Percentiles rank a stretch among this genome's conserved stretches.
phyloP scores from a whole-genome alignment of 2,888 invertebrate species.

The Onthophagus sagittarius region DNA sequence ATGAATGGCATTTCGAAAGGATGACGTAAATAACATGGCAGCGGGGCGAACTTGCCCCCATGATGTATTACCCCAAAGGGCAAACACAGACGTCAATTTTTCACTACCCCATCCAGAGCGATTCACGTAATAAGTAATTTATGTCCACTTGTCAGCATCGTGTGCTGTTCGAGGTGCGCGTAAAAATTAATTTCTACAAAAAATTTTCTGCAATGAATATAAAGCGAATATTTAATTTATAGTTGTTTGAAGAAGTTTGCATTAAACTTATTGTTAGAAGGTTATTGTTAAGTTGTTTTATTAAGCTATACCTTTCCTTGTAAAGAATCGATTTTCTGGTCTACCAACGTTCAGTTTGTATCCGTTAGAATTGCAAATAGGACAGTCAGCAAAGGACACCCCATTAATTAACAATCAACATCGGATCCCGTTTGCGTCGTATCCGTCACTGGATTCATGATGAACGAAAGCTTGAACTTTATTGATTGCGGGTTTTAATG shows the following conservation, averaged over 20 bases:
- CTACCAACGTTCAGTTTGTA: neutral
- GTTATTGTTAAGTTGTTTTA: neutral
- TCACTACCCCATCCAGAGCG: neutral
- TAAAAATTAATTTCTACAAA: neutral
- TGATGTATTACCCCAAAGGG: conserved; percentile 6
- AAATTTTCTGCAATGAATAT: too few relatives aligned
- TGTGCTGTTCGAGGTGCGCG: neutral
- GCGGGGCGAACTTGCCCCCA: neutral
- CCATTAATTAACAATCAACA: neutral
- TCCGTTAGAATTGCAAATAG: neutral
- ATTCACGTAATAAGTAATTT: neutral
- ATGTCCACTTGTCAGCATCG: neutral
- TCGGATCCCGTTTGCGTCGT: neutral
- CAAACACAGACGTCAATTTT: conserved; percentile 7
- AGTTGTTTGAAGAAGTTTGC: neutral
- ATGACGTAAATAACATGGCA: conserved; percentile 7
- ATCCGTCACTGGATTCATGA: too few relatives aligned
- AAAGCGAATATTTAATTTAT: neutral
- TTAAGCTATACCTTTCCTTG: neutral
- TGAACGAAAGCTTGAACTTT: too few relatives aligned
- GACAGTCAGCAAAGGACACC: neutral
- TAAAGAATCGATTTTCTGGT: neutral
- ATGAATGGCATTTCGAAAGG: conserved; percentile 11
- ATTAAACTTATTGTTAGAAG: neutral
- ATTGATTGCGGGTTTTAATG: too few relatives aligned